A percentile compares a stretch with the other conserved stretches of the same genome.
Evolutionary conservation across 2,797 vertebrate species (phyloP).

Genomic region (Cyclopterus lumpus): DNA sequence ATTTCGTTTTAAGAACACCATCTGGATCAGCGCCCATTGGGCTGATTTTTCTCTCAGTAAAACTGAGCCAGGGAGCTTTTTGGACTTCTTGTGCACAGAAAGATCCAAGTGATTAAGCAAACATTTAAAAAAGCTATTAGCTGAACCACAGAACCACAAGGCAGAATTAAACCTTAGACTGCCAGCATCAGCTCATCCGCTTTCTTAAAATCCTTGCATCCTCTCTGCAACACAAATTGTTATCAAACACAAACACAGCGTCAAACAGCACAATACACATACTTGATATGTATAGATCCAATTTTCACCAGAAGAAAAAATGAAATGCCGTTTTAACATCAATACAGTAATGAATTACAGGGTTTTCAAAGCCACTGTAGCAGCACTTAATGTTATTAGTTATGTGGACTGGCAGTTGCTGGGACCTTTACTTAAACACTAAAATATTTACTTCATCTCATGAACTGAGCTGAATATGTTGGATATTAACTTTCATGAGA

Average conservation of each 20-base stretch:
- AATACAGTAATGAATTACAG: neutral
- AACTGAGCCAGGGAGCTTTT: constrained; percentile 59
- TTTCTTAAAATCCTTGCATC: neutral
- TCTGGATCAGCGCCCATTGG: constrained; percentile 44
- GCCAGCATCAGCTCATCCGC: constrained; percentile 15
- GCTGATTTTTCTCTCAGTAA: constrained; percentile 50
- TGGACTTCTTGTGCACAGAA: constrained; percentile 51
- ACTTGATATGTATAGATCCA: constrained; percentile 5
- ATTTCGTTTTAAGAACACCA: constrained; percentile 39
- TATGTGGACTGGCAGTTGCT: neutral
- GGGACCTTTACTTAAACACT: constrained; percentile 5
- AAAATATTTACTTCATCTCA: neutral
- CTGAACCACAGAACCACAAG: constrained; percentile 37
- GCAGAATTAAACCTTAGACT: constrained; percentile 34
- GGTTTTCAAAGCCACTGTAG: constrained; percentile 10
- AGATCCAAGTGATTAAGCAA: constrained; percentile 72
- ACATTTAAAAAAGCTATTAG: constrained; percentile 65
- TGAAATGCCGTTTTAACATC: neutral
- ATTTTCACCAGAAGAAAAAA: neutral
- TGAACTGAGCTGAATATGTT: constrained; percentile 25
- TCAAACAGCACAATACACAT: neutral
- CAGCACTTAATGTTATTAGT: neutral
- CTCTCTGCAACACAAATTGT: constrained; percentile 1
- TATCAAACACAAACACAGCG: neutral
- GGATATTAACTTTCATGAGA: constrained; percentile 10